Evolutionary conservation across 2,888 invertebrate genomes (phyloP), one percentile per base, ranked within the genome.

Genomic region (Hermaeophaga mercurialis): DNA sequence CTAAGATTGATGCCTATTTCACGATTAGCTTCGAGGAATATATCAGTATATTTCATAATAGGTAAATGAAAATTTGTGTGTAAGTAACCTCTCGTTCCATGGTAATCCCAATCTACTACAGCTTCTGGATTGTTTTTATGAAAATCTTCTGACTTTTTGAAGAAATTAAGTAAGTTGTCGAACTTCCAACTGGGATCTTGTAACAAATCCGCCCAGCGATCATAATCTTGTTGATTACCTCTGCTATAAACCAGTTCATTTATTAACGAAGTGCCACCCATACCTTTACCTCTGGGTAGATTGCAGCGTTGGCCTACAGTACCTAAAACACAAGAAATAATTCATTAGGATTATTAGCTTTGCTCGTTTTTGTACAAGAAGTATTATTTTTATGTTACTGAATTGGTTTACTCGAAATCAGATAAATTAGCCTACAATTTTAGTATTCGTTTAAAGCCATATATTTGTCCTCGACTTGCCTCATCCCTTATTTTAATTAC

Each of bases 1-100:
- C 81, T 83, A 68, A 85, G 80, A 52, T 82, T 75, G 65, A 85
- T 87, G 1, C 89, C 90, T 17, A 88, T 70, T 68, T 89, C 86
- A 41, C 80, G 71, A 2, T 86, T 53, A 3, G 49, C 58, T 11
- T 50, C 26, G 3, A 47, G 24, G 11, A 59, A 55, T 5, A 47
- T 31, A 14, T 22, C 26, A 1, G 58, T 39, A 6, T 43, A 38
- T 2, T 50, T 47, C 1, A 33, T 38, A 4, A 24, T 9, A 9
- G 55, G 50, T 12, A 36, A 3, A 14, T 43, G 44, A n/a, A 47
- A 31, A 18, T 26, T 46, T 14, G 48, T 43, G 1, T 26, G 41
- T 9, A 55, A 50, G 14, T 41, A 47, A 22, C 54, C 54, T 6
- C 43, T 18, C 28, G 31, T 34, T 3, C 54, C 54, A 22, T 54